Evolutionary conservation across 1,140 invertebrate species (phyloP).

Genomic region (Andricus grossulariae): DNA sequence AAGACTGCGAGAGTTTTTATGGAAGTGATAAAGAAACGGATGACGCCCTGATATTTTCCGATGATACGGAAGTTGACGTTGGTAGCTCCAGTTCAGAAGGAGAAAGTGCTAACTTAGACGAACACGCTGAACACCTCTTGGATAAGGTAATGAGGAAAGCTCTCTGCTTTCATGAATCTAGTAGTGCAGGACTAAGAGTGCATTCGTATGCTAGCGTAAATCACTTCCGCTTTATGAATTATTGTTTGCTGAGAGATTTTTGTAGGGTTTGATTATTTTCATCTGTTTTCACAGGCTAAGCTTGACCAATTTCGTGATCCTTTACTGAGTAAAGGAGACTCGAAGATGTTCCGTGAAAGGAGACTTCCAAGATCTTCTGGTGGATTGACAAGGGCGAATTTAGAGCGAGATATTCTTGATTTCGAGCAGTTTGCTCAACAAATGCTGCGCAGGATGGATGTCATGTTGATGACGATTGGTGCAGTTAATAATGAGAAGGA

Average conservation of each 20-base stretch:
- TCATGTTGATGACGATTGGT: slow-evolving; percentile 81
- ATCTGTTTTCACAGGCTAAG: slow-evolving; percentile 47
- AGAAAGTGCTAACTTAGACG: slow-evolving; percentile 63
- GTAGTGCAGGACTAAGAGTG: not conserved
- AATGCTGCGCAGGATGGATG: slow-evolving; percentile 82
- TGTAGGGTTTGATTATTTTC: not conserved
- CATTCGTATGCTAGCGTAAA: not conserved
- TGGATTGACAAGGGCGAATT: slow-evolving; percentile 65
- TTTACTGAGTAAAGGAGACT: slow-evolving; percentile 28
- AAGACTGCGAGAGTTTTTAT: slow-evolving; percentile 79
- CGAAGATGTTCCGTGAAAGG: slow-evolving; percentile 41
- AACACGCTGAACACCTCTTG: slow-evolving; percentile 66
- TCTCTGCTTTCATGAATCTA: not conserved
- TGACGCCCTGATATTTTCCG: slow-evolving; percentile 83
- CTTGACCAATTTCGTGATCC: slow-evolving; percentile 46
- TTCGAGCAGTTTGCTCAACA: slow-evolving; percentile 79
- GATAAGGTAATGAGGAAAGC: slow-evolving; percentile 65
- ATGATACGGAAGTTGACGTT: slow-evolving; percentile 77
- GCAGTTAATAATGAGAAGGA: slow-evolving; percentile 81
- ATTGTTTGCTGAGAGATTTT: not conserved
- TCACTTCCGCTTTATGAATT: not conserved
- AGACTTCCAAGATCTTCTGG: slow-evolving; percentile 36
- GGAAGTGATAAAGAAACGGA: slow-evolving; percentile 81
- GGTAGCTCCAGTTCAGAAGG: slow-evolving; percentile 70
- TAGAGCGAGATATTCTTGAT: slow-evolving; percentile 74